Percentiles rank a stretch among this genome's conserved stretches.
Conservation (phyloP, 1,140 invertebrate genomes). For the Brachystomella parvula region DNA sequence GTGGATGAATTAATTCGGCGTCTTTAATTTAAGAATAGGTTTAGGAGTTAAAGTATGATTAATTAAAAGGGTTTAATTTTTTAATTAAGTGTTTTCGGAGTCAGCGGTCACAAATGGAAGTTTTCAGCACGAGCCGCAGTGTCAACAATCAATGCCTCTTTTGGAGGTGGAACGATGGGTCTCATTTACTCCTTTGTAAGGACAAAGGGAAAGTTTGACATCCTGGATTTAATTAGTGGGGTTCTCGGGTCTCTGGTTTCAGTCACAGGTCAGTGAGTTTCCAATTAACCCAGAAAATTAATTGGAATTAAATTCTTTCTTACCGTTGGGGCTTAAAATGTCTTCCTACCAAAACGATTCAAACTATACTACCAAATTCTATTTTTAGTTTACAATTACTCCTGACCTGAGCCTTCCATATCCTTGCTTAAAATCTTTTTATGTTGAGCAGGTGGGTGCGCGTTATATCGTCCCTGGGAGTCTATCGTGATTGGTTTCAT, state of each 20-base stretch:
- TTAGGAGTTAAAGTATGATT: no score
- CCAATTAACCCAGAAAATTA: no score
- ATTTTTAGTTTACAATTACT: no score
- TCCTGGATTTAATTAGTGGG: constrained; percentile 47
- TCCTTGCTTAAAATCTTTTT: no score
- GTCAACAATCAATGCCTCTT: constrained; percentile 47
- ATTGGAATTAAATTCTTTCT: no score
- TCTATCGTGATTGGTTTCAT: constrained; percentile 48
- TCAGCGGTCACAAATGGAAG: constrained; percentile 48
- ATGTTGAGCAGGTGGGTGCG: constrained; percentile 49
- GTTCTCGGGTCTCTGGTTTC: constrained; percentile 49
- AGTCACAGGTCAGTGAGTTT: constrained; percentile 46
- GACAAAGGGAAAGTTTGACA: constrained; percentile 45
- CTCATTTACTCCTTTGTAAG: constrained; percentile 43
- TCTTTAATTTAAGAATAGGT: no score
- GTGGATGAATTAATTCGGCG: no score
- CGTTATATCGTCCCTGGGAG: constrained; percentile 49
- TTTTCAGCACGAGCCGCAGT: constrained; percentile 49
- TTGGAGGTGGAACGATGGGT: constrained; percentile 48
- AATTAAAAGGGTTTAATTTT: background rate
- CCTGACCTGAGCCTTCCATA: no score
- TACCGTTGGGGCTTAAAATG: no score
- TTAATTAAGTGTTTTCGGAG: constrained; percentile 46
- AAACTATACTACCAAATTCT: no score
- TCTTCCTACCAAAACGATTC: no score